Conservation (phyloP, 2,797 vertebrate species). For the Hyperoplus lanceolatus region DNA sequence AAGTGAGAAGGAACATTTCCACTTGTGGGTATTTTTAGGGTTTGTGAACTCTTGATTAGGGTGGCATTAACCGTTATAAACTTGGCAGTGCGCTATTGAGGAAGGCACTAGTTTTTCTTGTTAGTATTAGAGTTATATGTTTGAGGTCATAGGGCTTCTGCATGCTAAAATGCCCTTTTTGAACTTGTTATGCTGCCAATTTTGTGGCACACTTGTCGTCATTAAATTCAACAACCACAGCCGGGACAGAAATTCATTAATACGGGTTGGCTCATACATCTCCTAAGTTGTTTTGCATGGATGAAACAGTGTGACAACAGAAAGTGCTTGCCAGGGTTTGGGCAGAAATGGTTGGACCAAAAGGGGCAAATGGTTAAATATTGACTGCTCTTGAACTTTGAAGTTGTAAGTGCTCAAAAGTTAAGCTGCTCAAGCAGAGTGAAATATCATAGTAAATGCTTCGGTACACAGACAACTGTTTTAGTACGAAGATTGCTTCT, state of each 20-base stretch:
- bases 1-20: slow-evolving; percentile 23
- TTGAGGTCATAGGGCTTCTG: not conserved
- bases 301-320: not conserved
- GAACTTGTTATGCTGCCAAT: not conserved
- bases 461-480: slow-evolving; percentile 37
- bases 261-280: not conserved
- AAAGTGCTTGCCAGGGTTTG: not conserved
- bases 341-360: not conserved
- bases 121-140: slow-evolving; percentile 3
- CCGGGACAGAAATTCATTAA: not conserved
- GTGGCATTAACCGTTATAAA: slow-evolving; percentile 53
- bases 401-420: slow-evolving; percentile 30
- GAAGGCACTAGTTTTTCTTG: slow-evolving; percentile 25
- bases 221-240: not conserved
- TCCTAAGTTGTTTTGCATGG: not conserved
- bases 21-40: slow-evolving; percentile 16
- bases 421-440: slow-evolving; percentile 32
- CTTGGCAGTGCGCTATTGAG: slow-evolving; percentile 19
- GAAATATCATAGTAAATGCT: slow-evolving; percentile 47
- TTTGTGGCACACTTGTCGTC: not conserved
- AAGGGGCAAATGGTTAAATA: slow-evolving; percentile 35
- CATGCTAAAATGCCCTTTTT: not conserved
- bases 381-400: slow-evolving; percentile 50
- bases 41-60: slow-evolving; percentile 48
- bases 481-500: slow-evolving; percentile 37